Evolutionary conservation across 1,140 invertebrate species (phyloP).

Genomic region (Gonioctena quinquepunctata): DNA sequence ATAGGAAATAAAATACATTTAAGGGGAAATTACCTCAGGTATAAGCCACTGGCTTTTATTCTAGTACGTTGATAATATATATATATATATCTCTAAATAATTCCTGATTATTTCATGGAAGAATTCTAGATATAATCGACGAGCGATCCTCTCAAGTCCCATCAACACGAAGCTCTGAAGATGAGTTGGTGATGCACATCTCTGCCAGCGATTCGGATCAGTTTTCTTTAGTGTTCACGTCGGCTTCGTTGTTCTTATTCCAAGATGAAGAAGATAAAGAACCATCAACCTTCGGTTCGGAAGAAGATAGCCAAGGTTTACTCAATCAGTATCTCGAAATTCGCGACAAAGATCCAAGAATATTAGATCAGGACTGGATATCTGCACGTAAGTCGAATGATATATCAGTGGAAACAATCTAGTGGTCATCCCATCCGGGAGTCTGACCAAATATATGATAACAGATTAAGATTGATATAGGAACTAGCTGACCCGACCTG

Average conservation of each 20-base stretch:
- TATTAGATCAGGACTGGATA: not conserved
- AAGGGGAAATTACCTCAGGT: too few relatives aligned
- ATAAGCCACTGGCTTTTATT: too few relatives aligned
- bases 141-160: not conserved
- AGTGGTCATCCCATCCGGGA: too few relatives aligned
- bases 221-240: slow-evolving; percentile 13
- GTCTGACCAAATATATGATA: too few relatives aligned
- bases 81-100: too few relatives aligned
- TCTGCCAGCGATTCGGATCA: slow-evolving; percentile 2
- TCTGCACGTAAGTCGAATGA: slow-evolving; percentile 1
- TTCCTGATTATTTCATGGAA: slow-evolving; percentile 1
- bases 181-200: not conserved
- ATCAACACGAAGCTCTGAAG: not conserved
- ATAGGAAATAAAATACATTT: too few relatives aligned
- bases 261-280: slow-evolving; percentile 13
- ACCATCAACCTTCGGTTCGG: not conserved
- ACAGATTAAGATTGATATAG: too few relatives aligned
- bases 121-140: slow-evolving; percentile 11
- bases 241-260: slow-evolving; percentile 15
- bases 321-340: slow-evolving; percentile 3
- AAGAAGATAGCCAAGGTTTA: not conserved
- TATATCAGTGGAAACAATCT: too few relatives aligned
- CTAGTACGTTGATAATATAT: too few relatives aligned
- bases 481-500: too few relatives aligned
- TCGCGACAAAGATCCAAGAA: not conserved